A percentile compares a stretch with the other conserved stretches of the same genome.
phyloP scores from a whole-genome alignment of 2,888 invertebrate genomes.

The Sinodicranocentrus sp. region DNA sequence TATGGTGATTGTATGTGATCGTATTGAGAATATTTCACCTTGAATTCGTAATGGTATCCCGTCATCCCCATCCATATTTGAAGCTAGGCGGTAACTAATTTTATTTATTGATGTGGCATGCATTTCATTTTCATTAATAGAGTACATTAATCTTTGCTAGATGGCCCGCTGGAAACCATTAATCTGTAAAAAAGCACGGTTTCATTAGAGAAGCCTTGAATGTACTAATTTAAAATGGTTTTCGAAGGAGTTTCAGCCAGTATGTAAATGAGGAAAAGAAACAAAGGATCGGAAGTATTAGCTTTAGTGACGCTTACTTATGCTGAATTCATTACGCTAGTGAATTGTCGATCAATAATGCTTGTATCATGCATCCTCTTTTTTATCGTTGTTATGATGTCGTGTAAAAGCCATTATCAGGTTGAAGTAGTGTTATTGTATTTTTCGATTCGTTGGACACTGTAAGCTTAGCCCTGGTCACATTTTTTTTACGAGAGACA shows the following conservation, averaged over 20 bases:
- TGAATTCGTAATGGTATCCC: constrained; percentile 27
- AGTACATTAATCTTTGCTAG: no score
- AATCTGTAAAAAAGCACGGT: no score
- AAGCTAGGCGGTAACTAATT: no score
- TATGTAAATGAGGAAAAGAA: background rate
- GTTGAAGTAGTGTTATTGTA: background rate
- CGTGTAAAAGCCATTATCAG: constrained; percentile 12
- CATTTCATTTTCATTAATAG: no score
- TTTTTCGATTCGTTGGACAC: background rate
- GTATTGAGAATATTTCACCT: background rate
- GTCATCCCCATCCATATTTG: no score
- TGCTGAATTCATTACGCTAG: background rate
- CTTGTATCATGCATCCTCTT: background rate
- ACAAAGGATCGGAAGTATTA: constrained; percentile 16
- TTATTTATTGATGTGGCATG: no score
- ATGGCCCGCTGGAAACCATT: constrained; percentile 25
- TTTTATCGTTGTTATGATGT: background rate
- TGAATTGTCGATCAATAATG: background rate
- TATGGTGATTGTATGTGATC: background rate
- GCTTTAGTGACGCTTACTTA: constrained; percentile 20
- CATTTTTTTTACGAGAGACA: no score
- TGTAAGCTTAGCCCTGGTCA: no score
- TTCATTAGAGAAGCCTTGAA: no score
- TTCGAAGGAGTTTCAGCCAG: no score
- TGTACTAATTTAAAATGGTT: no score